Evolutionary conservation across 2,113 vertebrate species (phyloP), one percentile per base, ranked within the genome.

Genomic region (Xiphophorus couchianus): DNA sequence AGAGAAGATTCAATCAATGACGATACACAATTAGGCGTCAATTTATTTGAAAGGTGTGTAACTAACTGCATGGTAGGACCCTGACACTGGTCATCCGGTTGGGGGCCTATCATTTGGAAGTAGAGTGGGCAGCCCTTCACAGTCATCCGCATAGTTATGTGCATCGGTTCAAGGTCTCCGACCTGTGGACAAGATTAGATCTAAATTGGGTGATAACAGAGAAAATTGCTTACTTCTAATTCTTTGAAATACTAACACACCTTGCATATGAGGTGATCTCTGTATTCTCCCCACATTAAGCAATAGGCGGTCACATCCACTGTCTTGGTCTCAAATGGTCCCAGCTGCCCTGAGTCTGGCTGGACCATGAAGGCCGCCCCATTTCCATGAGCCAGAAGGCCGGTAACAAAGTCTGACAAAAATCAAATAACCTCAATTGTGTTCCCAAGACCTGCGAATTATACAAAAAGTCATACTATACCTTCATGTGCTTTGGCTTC

Each of bases 221-320:
- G 19, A 29, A 30, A 14, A 19, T 19, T 22, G 37, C 22, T 6
- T 9, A 39, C 48, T 31, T 7, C 19, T 30, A 14, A 11, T 7
- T 12, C 30, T 62, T 30, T 48, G 28, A 58, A 5, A 48, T 48
- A 15, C 44, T 48, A 44, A 60, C 69, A 29, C 93, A 98, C 98
- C 94, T 84, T 89, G 83, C 96, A 98, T 78, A 96, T 22, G 60
- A 99, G 96, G 5, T 73, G 70, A 82, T 99, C 98, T 39, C 62
- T 84, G 91, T 99, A 99, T 64, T 96, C 93, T 39, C 98, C 98
- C 98, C 98, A 99, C 97, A 99, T 97, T 88, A 97, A 94, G 25
- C 92, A 95, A 76, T 95, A 96, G 73, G 94, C 96, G 1, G 95
- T 94, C 91, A 99, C 91, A 73, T 94, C 88, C 69, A 99, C 80